These are phyloP conservation scores for Charaxes varanes DNA, from an alignment of 1,140 invertebrate species.

Conservation along the genomic window DNA sequence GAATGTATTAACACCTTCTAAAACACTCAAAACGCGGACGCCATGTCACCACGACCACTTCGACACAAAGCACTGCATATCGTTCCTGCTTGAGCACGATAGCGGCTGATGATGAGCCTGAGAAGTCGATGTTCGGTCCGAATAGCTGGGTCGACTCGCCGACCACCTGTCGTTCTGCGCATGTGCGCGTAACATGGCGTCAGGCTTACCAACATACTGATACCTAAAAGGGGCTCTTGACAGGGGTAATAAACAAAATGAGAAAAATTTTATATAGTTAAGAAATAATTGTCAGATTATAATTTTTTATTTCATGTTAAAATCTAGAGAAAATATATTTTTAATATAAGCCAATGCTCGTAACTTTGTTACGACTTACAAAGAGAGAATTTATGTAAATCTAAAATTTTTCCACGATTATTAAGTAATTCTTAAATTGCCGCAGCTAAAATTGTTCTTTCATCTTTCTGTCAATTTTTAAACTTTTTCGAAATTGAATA, in stretches of 20 bases:
- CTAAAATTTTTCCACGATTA: too few relatives aligned
- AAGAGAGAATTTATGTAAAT: too few relatives aligned
- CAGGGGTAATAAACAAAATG: conserved; percentile 33
- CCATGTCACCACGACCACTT: conserved; percentile 72
- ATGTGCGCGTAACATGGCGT: conserved; percentile 66
- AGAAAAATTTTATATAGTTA: too few relatives aligned
- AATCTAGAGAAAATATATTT: too few relatives aligned
- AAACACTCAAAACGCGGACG: conserved; percentile 59
- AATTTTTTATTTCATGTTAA: too few relatives aligned
- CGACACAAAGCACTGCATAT: conserved; percentile 71
- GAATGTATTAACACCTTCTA: conserved; percentile 41
- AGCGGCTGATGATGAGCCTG: conserved; percentile 72
- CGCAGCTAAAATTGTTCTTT: too few relatives aligned
- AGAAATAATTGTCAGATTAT: too few relatives aligned
- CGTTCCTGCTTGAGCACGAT: conserved; percentile 68
- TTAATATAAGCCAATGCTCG: too few relatives aligned
- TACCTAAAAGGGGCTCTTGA: conserved; percentile 27
- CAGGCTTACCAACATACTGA: conserved; percentile 51
- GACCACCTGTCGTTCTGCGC: conserved; percentile 73
- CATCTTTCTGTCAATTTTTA: too few relatives aligned
- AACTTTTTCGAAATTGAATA: too few relatives aligned
- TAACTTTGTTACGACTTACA: too few relatives aligned
- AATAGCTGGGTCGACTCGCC: conserved; percentile 65
- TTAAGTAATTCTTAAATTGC: too few relatives aligned
- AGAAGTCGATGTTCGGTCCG: conserved; percentile 71